Evolutionary conservation across 2,113 vertebrate species (phyloP).

Genomic region (Pterocles gutturalis): DNA sequence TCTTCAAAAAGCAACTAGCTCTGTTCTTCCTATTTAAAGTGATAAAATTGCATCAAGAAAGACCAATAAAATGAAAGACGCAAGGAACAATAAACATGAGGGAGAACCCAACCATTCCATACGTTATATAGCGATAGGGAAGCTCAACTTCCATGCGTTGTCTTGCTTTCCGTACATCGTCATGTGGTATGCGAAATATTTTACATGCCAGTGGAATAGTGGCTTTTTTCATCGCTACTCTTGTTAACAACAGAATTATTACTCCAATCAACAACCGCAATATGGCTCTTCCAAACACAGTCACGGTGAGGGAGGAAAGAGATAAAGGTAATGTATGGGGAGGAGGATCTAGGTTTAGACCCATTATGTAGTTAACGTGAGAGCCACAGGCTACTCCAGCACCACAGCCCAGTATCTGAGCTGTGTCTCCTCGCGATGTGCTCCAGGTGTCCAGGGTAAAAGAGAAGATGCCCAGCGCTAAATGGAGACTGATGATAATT

Average conservation of each 20-base stretch:
- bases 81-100: slow-evolving; percentile 87
- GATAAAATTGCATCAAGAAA: slow-evolving; percentile 79
- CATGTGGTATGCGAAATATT: slow-evolving; percentile 74
- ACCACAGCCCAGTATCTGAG: slow-evolving; percentile 92
- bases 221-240: slow-evolving; percentile 87
- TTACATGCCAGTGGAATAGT: slow-evolving; percentile 89
- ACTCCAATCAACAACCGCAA: slow-evolving; percentile 86
- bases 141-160: slow-evolving; percentile 96
- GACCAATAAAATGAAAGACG: slow-evolving; percentile 81
- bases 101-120: slow-evolving; percentile 89
- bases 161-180: slow-evolving; percentile 85
- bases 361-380: slow-evolving; percentile 82
- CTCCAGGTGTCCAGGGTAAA: slow-evolving; percentile 98
- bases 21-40: background rate
- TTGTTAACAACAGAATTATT: slow-evolving; percentile 80
- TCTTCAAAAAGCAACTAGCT: slow-evolving; percentile 51
- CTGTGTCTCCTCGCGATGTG: slow-evolving; percentile 94
- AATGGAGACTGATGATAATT: slow-evolving; percentile 88
- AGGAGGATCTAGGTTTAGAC: slow-evolving; percentile 82
- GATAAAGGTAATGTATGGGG: slow-evolving; percentile 79
- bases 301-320: slow-evolving; percentile 70
- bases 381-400: slow-evolving; percentile 92
- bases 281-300: slow-evolving; percentile 76
- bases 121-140: slow-evolving; percentile 94
- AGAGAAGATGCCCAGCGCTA: slow-evolving; percentile 90